phyloP scores from a whole-genome alignment of 2,113 vertebrate genomes.

The Artemisiospiza belli region DNA sequence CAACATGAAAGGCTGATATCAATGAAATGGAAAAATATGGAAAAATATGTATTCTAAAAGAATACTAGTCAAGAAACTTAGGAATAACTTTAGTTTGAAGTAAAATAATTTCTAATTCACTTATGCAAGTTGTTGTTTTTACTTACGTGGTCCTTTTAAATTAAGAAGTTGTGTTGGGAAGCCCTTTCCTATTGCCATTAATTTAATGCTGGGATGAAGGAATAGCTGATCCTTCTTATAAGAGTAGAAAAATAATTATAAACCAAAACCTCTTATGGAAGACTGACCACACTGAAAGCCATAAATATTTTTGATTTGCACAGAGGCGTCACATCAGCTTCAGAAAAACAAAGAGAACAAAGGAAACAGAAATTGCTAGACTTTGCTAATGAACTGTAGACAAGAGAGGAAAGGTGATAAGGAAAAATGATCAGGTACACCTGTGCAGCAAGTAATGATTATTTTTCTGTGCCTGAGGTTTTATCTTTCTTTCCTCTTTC shows the following conservation, averaged over 20 bases:
- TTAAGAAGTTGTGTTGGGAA: background rate
- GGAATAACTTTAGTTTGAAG: background rate
- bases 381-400: background rate
- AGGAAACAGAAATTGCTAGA: background rate
- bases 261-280: background rate
- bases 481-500: background rate
- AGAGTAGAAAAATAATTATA: background rate
- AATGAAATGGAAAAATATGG: conserved; percentile 3
- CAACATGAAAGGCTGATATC: background rate
- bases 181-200: background rate
- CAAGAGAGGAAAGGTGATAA: background rate
- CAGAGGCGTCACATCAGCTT: background rate
- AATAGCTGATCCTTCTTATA: background rate
- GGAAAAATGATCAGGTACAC: background rate
- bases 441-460: background rate
- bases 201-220: background rate
- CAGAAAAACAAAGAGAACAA: background rate
- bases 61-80: background rate
- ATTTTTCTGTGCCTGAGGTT: conserved; percentile 20
- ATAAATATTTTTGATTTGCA: background rate
- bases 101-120: background rate
- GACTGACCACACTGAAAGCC: background rate
- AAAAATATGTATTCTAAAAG: background rate
- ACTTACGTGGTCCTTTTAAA: background rate
- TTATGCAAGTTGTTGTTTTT: background rate